Conservation (phyloP, 2,797 vertebrate species). For the Propithecus perrieri region DNA sequence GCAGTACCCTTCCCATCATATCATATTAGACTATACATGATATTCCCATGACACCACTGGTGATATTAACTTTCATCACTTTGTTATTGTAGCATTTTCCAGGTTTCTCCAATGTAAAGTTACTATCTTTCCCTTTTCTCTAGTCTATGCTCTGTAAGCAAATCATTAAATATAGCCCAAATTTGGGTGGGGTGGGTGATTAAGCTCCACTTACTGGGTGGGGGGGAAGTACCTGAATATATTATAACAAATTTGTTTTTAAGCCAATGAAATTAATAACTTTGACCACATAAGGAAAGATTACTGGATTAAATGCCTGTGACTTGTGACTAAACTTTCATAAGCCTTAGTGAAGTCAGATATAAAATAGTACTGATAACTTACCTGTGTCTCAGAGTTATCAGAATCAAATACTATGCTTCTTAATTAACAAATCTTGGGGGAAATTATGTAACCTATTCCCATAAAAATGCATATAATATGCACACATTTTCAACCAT, state of each 20-base stretch:
- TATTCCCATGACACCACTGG: not conserved
- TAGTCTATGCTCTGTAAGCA: not conserved
- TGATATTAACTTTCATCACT: not conserved
- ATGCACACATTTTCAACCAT: not conserved
- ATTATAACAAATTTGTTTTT: not conserved
- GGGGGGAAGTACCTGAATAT: not conserved
- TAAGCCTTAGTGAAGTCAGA: not conserved
- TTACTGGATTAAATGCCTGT: slow-evolving; percentile 1
- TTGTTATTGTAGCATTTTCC: not conserved
- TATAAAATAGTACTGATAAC: not conserved
- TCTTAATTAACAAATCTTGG: slow-evolving; percentile 15
- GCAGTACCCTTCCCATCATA: not conserved
- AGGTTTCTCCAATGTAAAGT: not conserved
- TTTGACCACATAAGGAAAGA: not conserved
- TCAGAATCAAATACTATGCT: slow-evolving; percentile 4
- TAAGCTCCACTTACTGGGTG: not conserved
- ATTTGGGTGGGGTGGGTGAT: not conserved
- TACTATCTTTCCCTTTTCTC: slow-evolving; percentile 28
- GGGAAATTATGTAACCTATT: not conserved
- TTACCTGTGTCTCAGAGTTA: slow-evolving; percentile 37
- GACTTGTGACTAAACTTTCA: not conserved
- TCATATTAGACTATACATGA: not conserved
- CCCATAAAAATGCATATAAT: not conserved
- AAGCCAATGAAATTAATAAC: not conserved
- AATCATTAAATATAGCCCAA: not conserved